Evolutionary conservation across 2,113 vertebrate species (phyloP).

Genomic region (Menidia beryllina): DNA sequence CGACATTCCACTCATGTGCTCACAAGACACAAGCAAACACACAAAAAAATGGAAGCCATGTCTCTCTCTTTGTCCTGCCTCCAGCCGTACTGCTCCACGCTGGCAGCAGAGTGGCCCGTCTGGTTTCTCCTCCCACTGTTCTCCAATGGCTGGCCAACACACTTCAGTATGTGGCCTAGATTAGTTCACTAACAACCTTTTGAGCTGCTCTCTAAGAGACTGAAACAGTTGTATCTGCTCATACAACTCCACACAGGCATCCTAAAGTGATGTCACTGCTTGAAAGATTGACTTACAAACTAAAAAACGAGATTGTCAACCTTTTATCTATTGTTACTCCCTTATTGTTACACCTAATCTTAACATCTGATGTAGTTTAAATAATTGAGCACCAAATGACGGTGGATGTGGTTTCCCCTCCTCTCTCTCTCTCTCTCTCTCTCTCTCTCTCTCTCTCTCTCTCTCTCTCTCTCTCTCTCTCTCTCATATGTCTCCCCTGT

Average conservation of each 20-base stretch:
- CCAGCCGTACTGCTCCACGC: conserved; percentile 50
- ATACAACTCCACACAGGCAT: conserved; percentile 11
- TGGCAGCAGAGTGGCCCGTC: conserved; percentile 50
- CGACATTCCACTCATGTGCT: conserved; percentile 9
- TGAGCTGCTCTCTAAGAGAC: conserved; percentile 34
- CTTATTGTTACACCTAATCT: too few species aligned
- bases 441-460: too few species aligned
- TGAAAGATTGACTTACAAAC: conserved; percentile 17
- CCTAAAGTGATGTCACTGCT: conserved; percentile 16
- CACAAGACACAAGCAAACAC: conserved; percentile 9
- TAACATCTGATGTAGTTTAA: too few species aligned
- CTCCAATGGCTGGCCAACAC: conserved; percentile 50
- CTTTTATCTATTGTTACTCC: too few species aligned
- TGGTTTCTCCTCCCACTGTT: conserved; percentile 56
- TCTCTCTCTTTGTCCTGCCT: conserved; percentile 47
- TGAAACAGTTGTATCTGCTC: conserved; percentile 47
- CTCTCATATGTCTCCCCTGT: conserved; percentile 14
- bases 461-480: neutral
- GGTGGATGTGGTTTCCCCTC: too few species aligned
- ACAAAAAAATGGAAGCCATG: conserved; percentile 44
- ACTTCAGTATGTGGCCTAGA: conserved; percentile 62
- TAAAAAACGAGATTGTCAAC: neutral
- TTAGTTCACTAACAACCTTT: conserved; percentile 60
- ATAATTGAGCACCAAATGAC: too few species aligned
- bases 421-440: too few species aligned